These are phyloP conservation scores for Heliconius nattereri DNA, from an alignment of 1,140 invertebrate species.

Conservation along the genomic window DNA sequence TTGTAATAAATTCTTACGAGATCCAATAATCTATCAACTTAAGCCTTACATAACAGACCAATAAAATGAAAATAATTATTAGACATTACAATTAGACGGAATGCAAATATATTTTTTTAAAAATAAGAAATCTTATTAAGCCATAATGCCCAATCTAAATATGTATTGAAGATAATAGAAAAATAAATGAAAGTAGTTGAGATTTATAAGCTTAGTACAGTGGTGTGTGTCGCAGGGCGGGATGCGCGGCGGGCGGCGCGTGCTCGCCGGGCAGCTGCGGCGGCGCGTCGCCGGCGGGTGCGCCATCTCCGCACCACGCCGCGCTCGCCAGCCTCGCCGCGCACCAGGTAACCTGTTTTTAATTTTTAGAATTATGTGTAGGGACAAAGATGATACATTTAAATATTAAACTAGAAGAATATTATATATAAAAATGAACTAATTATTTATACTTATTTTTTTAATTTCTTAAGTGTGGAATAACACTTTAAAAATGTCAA, in stretches of 20 bases:
- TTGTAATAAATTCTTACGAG: neutral
- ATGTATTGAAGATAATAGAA: neutral
- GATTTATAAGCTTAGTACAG: no score
- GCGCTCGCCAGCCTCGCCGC: conserved; percentile 63
- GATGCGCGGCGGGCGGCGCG: conserved; percentile 50
- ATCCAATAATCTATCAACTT: neutral
- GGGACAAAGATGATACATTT: no score
- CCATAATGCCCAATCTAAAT: neutral
- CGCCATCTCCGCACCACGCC: conserved; percentile 82
- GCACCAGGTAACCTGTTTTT: conserved; percentile 48
- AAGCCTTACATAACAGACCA: neutral
- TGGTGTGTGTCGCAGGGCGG: conserved; percentile 32
- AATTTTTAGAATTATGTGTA: no score
- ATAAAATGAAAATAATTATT: neutral
- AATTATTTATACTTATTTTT: no score
- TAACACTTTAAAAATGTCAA: no score
- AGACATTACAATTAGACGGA: no score
- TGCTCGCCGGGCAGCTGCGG: conserved; percentile 75
- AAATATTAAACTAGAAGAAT: no score
- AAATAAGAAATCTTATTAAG: neutral
- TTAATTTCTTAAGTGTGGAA: no score
- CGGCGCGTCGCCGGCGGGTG: conserved; percentile 65
- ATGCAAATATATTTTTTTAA: no score
- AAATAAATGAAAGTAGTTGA: neutral
- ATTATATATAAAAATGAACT: no score